Evolutionary conservation across 2,113 vertebrate genomes (phyloP).

Genomic region (Cromileptes altivelis): DNA sequence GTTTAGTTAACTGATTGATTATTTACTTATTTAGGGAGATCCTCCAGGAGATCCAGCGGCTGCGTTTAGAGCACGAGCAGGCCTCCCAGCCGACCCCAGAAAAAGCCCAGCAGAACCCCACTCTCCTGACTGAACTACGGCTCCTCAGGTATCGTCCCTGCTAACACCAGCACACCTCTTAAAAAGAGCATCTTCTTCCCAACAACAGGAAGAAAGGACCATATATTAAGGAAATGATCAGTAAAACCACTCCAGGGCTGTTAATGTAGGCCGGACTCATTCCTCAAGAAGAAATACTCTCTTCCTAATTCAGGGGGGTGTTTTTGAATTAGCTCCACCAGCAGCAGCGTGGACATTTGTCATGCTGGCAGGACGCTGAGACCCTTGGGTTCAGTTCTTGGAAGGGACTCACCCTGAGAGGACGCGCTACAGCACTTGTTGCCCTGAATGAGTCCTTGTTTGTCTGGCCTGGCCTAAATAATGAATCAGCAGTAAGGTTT

Average conservation of each 20-base stretch:
- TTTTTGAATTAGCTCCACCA: slow-evolving; percentile 45
- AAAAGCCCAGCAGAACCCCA: slow-evolving; percentile 97
- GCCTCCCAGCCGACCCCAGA: slow-evolving; percentile 96
- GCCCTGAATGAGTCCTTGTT: slow-evolving; percentile 39
- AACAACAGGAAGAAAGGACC: not conserved
- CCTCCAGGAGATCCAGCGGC: slow-evolving; percentile 95
- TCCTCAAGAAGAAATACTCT: slow-evolving; percentile 47
- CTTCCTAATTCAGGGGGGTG: slow-evolving; percentile 25
- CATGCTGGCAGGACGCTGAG: slow-evolving; percentile 53
- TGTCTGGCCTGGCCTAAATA: slow-evolving; percentile 46
- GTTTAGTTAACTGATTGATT: not conserved
- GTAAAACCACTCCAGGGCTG: not conserved
- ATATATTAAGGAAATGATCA: not conserved
- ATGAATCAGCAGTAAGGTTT: slow-evolving; percentile 23
- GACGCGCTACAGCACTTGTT: slow-evolving; percentile 30
- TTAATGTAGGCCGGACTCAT: slow-evolving; percentile 32
- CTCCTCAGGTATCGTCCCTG: slow-evolving; percentile 88
- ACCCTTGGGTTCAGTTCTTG: slow-evolving; percentile 47
- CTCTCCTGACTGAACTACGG: slow-evolving; percentile 91
- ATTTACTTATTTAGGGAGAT: slow-evolving; percentile 87
- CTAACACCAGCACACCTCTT: not conserved
- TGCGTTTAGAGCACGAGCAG: slow-evolving; percentile 94
- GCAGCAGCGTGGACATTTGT: slow-evolving; percentile 45
- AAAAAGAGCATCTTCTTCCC: not conserved
- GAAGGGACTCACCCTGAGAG: slow-evolving; percentile 41